Percentiles rank a stretch among this genome's conserved stretches.
Conservation (phyloP, 2,113 vertebrate genomes). For the Chaenocephalus aceratus region DNA sequence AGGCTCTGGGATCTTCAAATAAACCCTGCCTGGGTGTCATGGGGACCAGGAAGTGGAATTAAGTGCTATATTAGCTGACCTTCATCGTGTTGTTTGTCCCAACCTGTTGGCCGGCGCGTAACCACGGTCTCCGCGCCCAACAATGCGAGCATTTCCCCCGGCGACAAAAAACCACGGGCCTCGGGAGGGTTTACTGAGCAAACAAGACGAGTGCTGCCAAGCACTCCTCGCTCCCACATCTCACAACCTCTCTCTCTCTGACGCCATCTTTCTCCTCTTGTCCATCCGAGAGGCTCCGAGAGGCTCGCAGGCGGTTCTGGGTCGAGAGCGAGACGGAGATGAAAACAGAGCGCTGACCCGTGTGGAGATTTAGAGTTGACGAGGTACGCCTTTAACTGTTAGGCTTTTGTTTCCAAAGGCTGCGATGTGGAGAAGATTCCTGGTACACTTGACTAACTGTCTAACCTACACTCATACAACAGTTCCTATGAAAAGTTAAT, state of each 20-base stretch:
- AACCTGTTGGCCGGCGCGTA: conserved; percentile 92
- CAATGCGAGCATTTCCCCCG: conserved; percentile 95
- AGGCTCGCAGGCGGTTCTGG: conserved; percentile 68
- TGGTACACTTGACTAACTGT: too few relatives aligned
- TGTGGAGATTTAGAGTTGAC: conserved; percentile 51
- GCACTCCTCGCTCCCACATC: conserved; percentile 82
- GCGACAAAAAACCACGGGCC: conserved; percentile 88
- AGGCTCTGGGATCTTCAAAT: conserved; percentile 99
- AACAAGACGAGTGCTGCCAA: conserved; percentile 90
- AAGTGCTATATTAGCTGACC: conserved; percentile 97
- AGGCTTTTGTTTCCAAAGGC: conserved; percentile 29
- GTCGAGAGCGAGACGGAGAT: conserved; percentile 61
- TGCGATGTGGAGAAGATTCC: not conserved
- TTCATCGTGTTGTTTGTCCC: conserved; percentile 94
- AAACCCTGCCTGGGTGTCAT: conserved; percentile 96
- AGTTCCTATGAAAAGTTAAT: too few relatives aligned
- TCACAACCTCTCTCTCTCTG: conserved; percentile 76
- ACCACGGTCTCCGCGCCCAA: conserved; percentile 94
- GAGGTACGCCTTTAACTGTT: conserved; percentile 21
- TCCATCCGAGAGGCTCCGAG: conserved; percentile 56
- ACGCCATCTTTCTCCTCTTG: conserved; percentile 61
- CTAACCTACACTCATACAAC: too few relatives aligned
- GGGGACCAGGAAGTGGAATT: conserved; percentile 96
- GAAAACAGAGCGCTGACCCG: conserved; percentile 53
- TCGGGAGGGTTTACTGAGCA: conserved; percentile 93